Evolutionary conservation across 64 coral and sea anemone species (phyloP), one percentile per base, ranked within the genome.

Genomic region (Montipora efflorescens): DNA sequence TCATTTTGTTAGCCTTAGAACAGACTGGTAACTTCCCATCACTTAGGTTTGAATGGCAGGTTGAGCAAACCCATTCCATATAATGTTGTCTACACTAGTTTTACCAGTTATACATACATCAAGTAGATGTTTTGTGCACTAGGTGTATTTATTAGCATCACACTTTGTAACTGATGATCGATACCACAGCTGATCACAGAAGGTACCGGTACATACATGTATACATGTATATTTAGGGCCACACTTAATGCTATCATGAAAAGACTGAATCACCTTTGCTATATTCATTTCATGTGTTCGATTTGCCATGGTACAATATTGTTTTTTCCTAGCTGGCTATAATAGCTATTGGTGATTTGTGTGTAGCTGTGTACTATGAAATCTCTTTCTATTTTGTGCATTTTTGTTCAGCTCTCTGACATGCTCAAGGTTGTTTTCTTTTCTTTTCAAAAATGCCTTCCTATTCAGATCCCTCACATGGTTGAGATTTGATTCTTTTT

Each of bases 171-270:
- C 23, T 25, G 23, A 87, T 87, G 84, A 69, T 87, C 13, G 62
- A 71, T 87, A 87, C 84, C 84, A 87, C 64, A 86, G 8, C 82
- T 83, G 80, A 83, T 83, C 80, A 83, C 80, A 83, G 80, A 48
- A 83, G 5, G 80, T 86, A 69, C 82, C 22, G 22, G 22, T 23
- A 23, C 22, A 23, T 23, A 23, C 22, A 23, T 23, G 22, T 23
- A 23, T 23, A 25, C 23, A 86, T 67, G 59, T 67, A 86, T 81
- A 87, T 87, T 87, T 44, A 47, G 84, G 84, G 19, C 84, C 84
- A 87, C 64, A 74, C 23, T 87, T 47, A 43, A 87, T 87, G 84
- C 67, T 87, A 87, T 87, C 84, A 87, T 87, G 51, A 9, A 53
- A 53, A 53, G 51, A 53, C 51, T 53, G 51, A 53, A 53, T 53